Evolutionary conservation across 1,140 invertebrate species (phyloP), one percentile per base, ranked within the genome.

Genomic region (Teleopsis dalmanni): DNA sequence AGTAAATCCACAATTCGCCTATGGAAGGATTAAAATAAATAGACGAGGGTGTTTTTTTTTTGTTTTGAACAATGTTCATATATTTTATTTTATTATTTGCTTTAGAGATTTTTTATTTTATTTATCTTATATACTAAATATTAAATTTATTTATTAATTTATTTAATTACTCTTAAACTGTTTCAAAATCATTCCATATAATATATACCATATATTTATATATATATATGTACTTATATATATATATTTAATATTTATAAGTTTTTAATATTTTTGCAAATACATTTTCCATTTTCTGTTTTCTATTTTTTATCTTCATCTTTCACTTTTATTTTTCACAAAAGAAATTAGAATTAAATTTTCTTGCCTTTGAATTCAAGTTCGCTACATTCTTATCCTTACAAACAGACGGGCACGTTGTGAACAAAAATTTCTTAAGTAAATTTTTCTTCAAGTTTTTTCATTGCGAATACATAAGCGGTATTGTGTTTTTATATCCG

Each of bases 31-130:
- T 8, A 31, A 16, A 31, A n/a, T 29, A 21, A 43, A 8, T 21
- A 16, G 16, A 13, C 31, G 4, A 19, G 31, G 31, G 31, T 43
- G 26, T 29, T 29, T 43, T 43, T 43, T 18, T 27, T 43, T 42
- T 43, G 41, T 27, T 43, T 42, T 43, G 41, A 43, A 43, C 41
- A 43, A 43, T 43, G 41, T 43, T 43, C 41, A 43, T 43, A 11
- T 25, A 13, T 31, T 43, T 43, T 29, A n/a, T n/a, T 42, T 42
- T 42, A 42, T 31, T 19, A 27, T 29, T 43, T 43, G 25, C 14
- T 43, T 16, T 43, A 43, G 27, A 29, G 31, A 43, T 43, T 43
- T 19, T 29, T 29, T 43, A 25, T 29, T 43, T 43, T 13, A 31
- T 43, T 31, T 43, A 43, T 41, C 16, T 2, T 29, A 19, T 19